Percentiles rank a stretch among this genome's conserved stretches.
phyloP scores from a whole-genome alignment of 2,888 invertebrate species.

The Cephus pulcher region DNA sequence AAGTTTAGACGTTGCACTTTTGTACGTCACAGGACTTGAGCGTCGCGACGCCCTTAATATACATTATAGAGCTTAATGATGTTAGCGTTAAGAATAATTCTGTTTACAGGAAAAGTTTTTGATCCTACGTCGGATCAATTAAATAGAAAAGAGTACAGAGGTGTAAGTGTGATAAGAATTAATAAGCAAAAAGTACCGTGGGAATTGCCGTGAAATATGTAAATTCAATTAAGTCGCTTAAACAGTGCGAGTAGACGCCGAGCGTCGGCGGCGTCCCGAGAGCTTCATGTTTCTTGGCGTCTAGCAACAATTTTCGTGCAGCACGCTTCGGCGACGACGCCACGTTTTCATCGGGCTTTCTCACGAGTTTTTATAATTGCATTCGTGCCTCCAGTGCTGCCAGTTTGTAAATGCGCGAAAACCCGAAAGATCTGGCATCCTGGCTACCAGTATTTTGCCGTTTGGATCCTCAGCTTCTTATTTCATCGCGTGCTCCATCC shows the following conservation, averaged over 20 bases:
- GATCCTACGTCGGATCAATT: not conserved
- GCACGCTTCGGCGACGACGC: not conserved
- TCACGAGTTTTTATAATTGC: slow-evolving; percentile 1
- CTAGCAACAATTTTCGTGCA: not conserved
- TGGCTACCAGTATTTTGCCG: not conserved
- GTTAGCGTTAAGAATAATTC: not conserved
- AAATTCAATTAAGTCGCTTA: slow-evolving; percentile 43
- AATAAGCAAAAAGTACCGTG: not conserved
- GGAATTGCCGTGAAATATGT: slow-evolving; percentile 31
- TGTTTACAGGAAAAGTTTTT: not conserved
- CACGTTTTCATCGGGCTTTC: not conserved
- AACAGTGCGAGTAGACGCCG: not conserved
- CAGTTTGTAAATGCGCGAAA: not conserved
- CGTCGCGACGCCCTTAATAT: not conserved
- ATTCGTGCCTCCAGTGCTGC: not conserved
- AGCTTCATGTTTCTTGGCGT: slow-evolving; percentile 2
- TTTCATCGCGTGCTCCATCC: not conserved
- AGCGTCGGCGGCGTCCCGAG: not conserved
- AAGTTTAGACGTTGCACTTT: not conserved
- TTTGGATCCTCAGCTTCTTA: not conserved
- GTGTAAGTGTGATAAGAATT: slow-evolving; percentile 1
- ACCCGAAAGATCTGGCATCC: not conserved
- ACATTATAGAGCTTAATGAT: not conserved
- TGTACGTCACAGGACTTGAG: not conserved
- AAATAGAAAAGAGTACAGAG: not conserved